Evolutionary conservation across 1,140 invertebrate genomes (phyloP), one percentile per base, ranked within the genome.

Genomic region (Spodoptera frugiperda): DNA sequence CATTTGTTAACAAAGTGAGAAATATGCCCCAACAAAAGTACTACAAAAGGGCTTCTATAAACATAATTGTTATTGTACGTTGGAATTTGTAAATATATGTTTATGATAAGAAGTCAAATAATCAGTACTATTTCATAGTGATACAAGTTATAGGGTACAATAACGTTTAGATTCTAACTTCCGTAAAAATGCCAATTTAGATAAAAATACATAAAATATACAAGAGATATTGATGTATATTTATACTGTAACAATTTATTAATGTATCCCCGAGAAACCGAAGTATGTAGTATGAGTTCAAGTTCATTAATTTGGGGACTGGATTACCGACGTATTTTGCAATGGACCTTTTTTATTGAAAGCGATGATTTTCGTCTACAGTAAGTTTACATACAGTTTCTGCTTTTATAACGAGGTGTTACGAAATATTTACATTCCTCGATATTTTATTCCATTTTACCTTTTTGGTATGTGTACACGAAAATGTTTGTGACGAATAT

Each of bases 371-470:
- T 39, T 39, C 33, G 6, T 39, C n/a, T 8, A 39, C 8, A 65
- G 10, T 48, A 17, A 12, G 17, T 48, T 15, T 48, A 65, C 61
- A 25, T 48, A 65, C 61, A 25, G 14, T 65, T 48, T 48, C 59
- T 19, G 61, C 61, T 65, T 48, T 65, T 15, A 21, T 65, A 48
- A 65, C 19, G 17, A 65, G 46, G 61, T 65, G 21, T 65, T 48
- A 48, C 21, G 30, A 48, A 21, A 48, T 65, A 65, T 65, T 48
- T 65, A 65, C 61, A 65, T 65, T 65, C 61, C 61, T 65, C 17
- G 61, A 65, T 65, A 48, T 65, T 65, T 65, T 48, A 65, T 65
- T 63, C 61, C 61, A 65, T 21, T 65, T 65, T 48, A 65, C 44
- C 61, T 48, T 65, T 61, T 65, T 65, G 61, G 61, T 65, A 48